These are phyloP conservation scores for Spodoptera picta DNA, from an alignment of 2,888 invertebrate species.

Conservation along the genomic window DNA sequence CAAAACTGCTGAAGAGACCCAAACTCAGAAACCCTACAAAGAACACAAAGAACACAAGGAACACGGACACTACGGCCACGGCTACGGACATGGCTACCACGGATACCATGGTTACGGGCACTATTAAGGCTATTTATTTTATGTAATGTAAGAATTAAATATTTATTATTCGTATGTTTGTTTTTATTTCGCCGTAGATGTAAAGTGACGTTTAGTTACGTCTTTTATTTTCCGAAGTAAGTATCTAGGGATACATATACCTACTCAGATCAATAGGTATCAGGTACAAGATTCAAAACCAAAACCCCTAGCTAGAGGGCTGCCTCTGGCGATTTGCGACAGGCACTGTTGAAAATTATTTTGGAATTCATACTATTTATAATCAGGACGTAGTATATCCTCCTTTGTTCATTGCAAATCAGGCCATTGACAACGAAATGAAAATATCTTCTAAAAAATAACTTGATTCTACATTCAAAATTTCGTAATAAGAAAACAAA, in stretches of 20 bases:
- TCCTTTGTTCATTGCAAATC: no score
- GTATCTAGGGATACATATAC: no score
- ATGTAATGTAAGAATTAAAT: constrained; percentile 30
- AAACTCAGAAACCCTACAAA: constrained; percentile 6
- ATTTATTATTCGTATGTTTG: constrained; percentile 36
- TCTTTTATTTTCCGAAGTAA: no score
- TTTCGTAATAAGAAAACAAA: constrained; percentile 5
- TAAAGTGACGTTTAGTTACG: no score
- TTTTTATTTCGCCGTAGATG: constrained; percentile 1
- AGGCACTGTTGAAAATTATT: no score
- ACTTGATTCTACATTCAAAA: constrained; percentile 31
- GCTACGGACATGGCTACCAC: constrained; percentile 21
- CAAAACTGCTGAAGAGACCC: background rate
- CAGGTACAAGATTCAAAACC: no score
- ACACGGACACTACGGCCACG: constrained; percentile 15
- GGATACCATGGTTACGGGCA: constrained; percentile 14
- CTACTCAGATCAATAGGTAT: no score
- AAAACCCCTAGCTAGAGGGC: no score
- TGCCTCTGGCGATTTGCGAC: no score
- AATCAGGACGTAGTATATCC: no score
- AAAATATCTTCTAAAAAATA: background rate
- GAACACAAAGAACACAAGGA: constrained; percentile 3
- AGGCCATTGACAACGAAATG: background rate
- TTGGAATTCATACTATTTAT: no score
- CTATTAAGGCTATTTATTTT: constrained; percentile 12